Base-by-base conservation (phyloP, 2,888 invertebrate genomes). In the Phyllotreta striolata region DNA sequence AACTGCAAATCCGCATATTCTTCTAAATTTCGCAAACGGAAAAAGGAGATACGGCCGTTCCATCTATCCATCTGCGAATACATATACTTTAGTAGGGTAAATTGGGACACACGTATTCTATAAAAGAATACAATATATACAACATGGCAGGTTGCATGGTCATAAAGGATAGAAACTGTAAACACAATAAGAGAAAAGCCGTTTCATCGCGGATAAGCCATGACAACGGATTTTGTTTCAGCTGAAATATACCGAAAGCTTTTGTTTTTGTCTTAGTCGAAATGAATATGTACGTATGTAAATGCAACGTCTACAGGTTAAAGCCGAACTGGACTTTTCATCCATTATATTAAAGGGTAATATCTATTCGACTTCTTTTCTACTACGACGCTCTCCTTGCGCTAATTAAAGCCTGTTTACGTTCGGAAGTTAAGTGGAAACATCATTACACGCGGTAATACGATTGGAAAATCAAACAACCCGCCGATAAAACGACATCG, bases 191-290 rank as follows among this genome's bases (percentile, higher is more conserved):
- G 52, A 43, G 52, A 52, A 59, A 59, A 59, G 34, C 41, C 24
- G 49, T 58, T 58, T 58, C 58, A 41, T 58, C 49, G 39, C 7
- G 43, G 51, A 51, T 59, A 59, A 59, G 59, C 52, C 43, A 52
- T 46, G 59, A 59, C 59, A 52, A 51, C 51, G 51, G 59, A 59
- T 58, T 52, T 59, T 52, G 52, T 37, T 52, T 10, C 43, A 59
- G 52, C 35, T 6, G 52, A 43, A 49, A 58, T 58, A 51, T 58
- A 47, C 49, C 24, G 39, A 39, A 51, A 58, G 51, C 35, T 24
- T 59, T 59, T 52, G 52, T 57, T 34, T 41, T 52, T 12, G 37
- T 38, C 52, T 52, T 38, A 38, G 52, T 7, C 13, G 13, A 38
- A 52, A 12, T 52, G 13, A 52, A 52, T 52, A 52, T 52, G 13